A percentile compares a stretch with the other conserved stretches of the same genome.
Evolutionary conservation across 2,888 invertebrate genomes (phyloP).

Genomic region (Caenorhabditis japonica): DNA sequence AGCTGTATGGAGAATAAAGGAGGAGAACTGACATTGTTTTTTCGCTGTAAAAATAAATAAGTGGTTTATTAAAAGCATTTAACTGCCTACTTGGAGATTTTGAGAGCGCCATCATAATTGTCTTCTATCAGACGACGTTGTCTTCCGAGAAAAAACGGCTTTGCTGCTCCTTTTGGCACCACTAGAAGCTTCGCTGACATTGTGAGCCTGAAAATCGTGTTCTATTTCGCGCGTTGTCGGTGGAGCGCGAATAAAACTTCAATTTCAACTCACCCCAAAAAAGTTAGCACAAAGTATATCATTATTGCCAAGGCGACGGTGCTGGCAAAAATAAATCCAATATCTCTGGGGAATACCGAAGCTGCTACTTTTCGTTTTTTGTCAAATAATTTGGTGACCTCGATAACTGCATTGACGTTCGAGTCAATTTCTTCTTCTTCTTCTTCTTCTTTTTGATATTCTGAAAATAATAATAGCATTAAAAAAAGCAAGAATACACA

Average conservation of each 20-base stretch:
- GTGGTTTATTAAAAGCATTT: not conserved
- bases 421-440: slow-evolving; percentile 1
- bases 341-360: slow-evolving; percentile 15
- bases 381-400: not conserved
- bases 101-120: slow-evolving; percentile 32
- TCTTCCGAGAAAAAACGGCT: slow-evolving; percentile 38
- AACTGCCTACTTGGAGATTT: slow-evolving; percentile 16
- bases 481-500: not conserved
- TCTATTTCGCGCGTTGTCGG: no score
- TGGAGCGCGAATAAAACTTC: not conserved
- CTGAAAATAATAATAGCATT: no score
- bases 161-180: slow-evolving; percentile 29
- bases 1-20: slow-evolving; percentile 51
- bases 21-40: slow-evolving; percentile 24
- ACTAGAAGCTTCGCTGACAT: slow-evolving; percentile 13
- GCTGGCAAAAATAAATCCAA: not conserved
- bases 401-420: not conserved
- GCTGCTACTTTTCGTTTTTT: not conserved
- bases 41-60: slow-evolving; percentile 17
- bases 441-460: not conserved
- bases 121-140: slow-evolving; percentile 42
- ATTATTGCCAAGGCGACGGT: slow-evolving; percentile 6
- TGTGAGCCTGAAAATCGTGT: slow-evolving; percentile 5
- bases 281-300: slow-evolving; percentile 14
- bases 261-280: slow-evolving; percentile 23